phyloP scores from a whole-genome alignment of 1,140 invertebrate genomes.

The Oryzaephilus surinamensis region DNA sequence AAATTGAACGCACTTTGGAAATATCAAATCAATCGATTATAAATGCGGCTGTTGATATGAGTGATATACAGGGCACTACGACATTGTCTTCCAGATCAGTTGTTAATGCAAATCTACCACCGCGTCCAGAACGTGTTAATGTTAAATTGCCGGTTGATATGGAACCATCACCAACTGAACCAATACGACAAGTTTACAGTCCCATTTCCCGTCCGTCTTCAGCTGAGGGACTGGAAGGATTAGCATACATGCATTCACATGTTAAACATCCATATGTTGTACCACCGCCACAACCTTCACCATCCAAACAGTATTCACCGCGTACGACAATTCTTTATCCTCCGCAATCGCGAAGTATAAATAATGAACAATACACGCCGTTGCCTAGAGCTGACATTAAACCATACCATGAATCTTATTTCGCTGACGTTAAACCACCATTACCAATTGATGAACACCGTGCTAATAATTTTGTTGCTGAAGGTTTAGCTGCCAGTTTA shows the following conservation, averaged over 20 bases:
- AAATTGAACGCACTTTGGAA: conserved; percentile 77
- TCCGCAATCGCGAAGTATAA: conserved; percentile 12
- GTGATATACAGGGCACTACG: conserved; percentile 43
- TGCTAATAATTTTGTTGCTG: conserved; percentile 34
- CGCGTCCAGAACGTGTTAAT: conserved; percentile 44
- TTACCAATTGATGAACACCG: conserved; percentile 35
- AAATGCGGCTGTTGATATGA: conserved; percentile 77
- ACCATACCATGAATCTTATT: conserved; percentile 61
- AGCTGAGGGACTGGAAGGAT: conserved; percentile 39
- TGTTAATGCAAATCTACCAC: conserved; percentile 44
- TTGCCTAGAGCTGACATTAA: conserved; percentile 61
- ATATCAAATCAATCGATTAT: conserved; percentile 79
- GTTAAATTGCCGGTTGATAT: conserved; percentile 32
- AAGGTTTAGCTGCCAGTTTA: conserved; percentile 69
- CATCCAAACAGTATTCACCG: conserved; percentile 25
- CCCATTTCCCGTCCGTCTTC: conserved; percentile 54
- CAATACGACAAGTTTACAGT: conserved; percentile 45
- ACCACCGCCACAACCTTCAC: conserved; percentile 27
- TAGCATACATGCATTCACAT: conserved; percentile 12
- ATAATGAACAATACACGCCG: conserved; percentile 45
- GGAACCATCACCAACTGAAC: conserved; percentile 24
- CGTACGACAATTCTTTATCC: conserved; percentile 33
- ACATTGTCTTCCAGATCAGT: conserved; percentile 33
- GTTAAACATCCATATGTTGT: conserved; percentile 35
- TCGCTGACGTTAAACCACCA: conserved; percentile 49